Evolutionary conservation across 2,797 vertebrate species (phyloP).

Genomic region (Centropyge bicolor): DNA sequence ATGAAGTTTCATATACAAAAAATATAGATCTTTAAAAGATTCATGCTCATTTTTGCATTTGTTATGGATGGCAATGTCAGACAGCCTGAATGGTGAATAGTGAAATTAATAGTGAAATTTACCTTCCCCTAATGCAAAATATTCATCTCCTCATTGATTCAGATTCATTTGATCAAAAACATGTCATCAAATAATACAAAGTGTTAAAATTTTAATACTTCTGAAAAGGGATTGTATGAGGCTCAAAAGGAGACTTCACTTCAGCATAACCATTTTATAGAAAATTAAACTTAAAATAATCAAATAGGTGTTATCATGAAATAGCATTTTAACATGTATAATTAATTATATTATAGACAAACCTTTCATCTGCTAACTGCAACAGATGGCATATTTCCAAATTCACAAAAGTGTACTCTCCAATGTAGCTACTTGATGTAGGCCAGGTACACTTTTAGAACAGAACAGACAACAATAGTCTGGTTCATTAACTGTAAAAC

Average conservation of each 20-base stretch:
- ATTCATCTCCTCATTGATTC: neutral
- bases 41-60: neutral
- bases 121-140: neutral
- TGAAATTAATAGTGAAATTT: no score
- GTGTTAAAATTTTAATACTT: neutral
- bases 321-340: neutral
- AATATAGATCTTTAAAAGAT: no score
- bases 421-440: constrained; percentile 10
- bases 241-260: neutral
- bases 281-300: neutral
- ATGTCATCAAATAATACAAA: neutral
- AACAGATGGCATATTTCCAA: constrained; percentile 13
- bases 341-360: neutral
- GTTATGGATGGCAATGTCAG: no score
- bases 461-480: constrained; percentile 6
- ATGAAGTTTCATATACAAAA: no score
- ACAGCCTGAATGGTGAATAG: no score
- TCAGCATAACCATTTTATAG: neutral
- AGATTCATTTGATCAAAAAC: neutral
- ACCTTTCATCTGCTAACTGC: neutral
- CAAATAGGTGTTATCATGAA: neutral
- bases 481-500: constrained; percentile 38
- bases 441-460: constrained; percentile 32
- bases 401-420: constrained; percentile 21
- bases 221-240: neutral